Evolutionary conservation across 2,113 vertebrate genomes (phyloP).

Genomic region (Bos taurus): ARS-UCD2.0 NC_037332.1:28277001-28277500

Average conservation of each 20-base stretch:
- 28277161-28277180: background rate
- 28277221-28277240: fast-evolving
- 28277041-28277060: background rate
- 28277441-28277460: background rate
- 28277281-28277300: fast-evolving
- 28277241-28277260: background rate
- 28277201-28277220: background rate
- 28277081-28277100: background rate
- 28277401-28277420: background rate
- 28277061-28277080: background rate
- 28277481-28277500: background rate
- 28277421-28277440: background rate
- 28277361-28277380: background rate
- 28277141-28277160: background rate
- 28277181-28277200: background rate
- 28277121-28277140: background rate
- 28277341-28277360: background rate
- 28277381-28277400: background rate
- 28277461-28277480: background rate
- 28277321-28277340: background rate
- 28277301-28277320: background rate
- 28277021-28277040: background rate
- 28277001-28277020: background rate
- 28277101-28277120: background rate
- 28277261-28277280: background rate